Evolutionary conservation across 2,888 invertebrate species (phyloP).

Genomic region (Habrosyne pyritoides): DNA sequence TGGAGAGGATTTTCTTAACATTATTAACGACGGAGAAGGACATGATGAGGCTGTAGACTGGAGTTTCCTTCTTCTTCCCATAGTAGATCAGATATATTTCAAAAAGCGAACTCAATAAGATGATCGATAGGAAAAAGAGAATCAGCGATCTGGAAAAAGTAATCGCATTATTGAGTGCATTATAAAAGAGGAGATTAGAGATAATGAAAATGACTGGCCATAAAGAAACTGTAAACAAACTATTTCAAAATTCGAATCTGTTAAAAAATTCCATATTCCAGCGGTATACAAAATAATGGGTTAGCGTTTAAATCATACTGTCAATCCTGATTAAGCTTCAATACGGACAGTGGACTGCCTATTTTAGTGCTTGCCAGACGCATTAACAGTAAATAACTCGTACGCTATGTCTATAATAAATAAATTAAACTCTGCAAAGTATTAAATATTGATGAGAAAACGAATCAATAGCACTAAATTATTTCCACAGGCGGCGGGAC

Average conservation of each 20-base stretch:
- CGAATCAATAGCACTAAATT: conserved; percentile 22
- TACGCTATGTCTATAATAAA: neutral
- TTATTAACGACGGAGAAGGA: conserved; percentile 85
- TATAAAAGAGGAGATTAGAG: neutral
- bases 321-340: neutral
- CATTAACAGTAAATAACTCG: neutral
- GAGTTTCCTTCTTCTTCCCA: conserved; percentile 53
- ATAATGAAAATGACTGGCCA: neutral
- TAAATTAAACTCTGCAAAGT: neutral
- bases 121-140: conserved; percentile 67
- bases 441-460: conserved; percentile 6
- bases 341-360: neutral
- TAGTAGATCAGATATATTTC: conserved; percentile 67
- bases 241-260: too few relatives aligned
- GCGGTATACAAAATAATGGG: neutral
- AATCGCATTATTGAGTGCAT: conserved; percentile 8
- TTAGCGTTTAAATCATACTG: neutral
- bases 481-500: conserved; percentile 17
- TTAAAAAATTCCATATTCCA: too few relatives aligned
- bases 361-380: neutral
- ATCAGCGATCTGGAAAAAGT: conserved; percentile 72
- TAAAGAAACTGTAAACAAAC: neutral
- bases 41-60: conserved; percentile 54
- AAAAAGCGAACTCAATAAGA: conserved; percentile 74
- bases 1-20: conserved; percentile 82